Evolutionary conservation across 30 jellyfish, hydroid and myxozoan species (phyloP), one percentile per base, ranked within the genome.

Genomic region (Turritopsis dohrnii): DNA sequence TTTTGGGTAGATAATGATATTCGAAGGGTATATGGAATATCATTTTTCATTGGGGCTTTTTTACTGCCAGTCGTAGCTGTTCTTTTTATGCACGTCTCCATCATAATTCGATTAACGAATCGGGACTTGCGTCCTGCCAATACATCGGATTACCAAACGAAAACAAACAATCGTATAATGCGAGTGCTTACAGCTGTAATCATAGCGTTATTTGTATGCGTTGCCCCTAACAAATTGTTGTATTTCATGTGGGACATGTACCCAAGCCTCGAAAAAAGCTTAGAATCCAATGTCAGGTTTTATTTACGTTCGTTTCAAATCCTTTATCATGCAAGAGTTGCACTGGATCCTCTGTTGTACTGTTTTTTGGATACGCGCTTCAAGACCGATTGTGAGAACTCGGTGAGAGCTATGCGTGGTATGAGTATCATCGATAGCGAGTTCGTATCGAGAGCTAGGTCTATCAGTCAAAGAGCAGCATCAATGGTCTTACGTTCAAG

Each of bases 311-410:
- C 74, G 9, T 21, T 81, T 8, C 85, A 54, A 81, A 21, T 81
- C 13, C 66, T 81, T 22, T 81, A 54, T 30, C 66, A 30, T 25
- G 65, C 87, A 8, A 60, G 88, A 81, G 88, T 81, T n/a, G 85
- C 88, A 1, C 54, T 81, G 8, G 85, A 81, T 5, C 88, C 88
- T 54, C 8, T 81, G 88, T 0, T 81, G 60, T 81, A 81, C 66
- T 81, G 88, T 54, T 81, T 81, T 31, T 54, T 81, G 23, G 88
- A 81, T 66, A 81, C 88, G 19, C 88, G 88, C 54, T 81, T 81
- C 65, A 60, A 81, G 25, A 81, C 54, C 28, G 88, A 81, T 66
- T 52, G 52, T n/a, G 27, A 29, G 53, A 79, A 79, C 52, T 28
- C 79, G 23, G 8, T 29, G 8, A 52, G 25, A 79, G 53, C 17